A percentile compares a stretch with the other conserved stretches of the same genome.
phyloP scores from a whole-genome alignment of 2,888 invertebrate genomes.

The Apodemia zela region DNA sequence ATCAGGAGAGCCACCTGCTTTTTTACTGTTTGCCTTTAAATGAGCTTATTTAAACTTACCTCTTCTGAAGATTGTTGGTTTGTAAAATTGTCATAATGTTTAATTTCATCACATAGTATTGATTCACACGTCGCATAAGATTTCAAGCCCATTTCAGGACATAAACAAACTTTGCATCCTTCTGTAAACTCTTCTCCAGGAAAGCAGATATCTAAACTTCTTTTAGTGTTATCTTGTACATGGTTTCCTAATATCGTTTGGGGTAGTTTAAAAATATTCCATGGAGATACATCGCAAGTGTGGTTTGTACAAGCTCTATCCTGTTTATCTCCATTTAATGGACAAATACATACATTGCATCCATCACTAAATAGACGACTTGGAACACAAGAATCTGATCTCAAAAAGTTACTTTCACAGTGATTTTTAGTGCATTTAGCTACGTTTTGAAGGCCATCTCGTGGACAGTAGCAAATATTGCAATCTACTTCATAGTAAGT shows the following conservation, averaged over 20 bases:
- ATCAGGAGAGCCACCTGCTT: too few relatives aligned
- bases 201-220: conserved; percentile 58
- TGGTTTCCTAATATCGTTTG: conserved; percentile 43
- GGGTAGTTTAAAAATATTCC: conserved; percentile 51
- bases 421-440: conserved; percentile 65
- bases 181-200: conserved; percentile 63
- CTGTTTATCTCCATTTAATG: conserved; percentile 55
- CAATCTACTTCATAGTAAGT: conserved; percentile 65
- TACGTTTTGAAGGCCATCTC: conserved; percentile 61
- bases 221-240: conserved; percentile 36
- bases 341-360: conserved; percentile 71
- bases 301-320: conserved; percentile 58
- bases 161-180: conserved; percentile 65
- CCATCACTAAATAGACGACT: conserved; percentile 60
- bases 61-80: neutral
- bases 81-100: neutral
- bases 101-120: conserved; percentile 42
- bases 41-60: neutral
- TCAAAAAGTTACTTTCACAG: conserved; percentile 57
- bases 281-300: conserved; percentile 52
- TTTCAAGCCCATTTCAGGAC: conserved; percentile 63
- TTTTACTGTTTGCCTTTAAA: too few relatives aligned
- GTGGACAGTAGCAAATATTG: conserved; percentile 62
- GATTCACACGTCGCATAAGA: conserved; percentile 55
- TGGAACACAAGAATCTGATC: conserved; percentile 51